Conservation (phyloP, 2,113 vertebrate species). For the Upupa epops region DNA sequence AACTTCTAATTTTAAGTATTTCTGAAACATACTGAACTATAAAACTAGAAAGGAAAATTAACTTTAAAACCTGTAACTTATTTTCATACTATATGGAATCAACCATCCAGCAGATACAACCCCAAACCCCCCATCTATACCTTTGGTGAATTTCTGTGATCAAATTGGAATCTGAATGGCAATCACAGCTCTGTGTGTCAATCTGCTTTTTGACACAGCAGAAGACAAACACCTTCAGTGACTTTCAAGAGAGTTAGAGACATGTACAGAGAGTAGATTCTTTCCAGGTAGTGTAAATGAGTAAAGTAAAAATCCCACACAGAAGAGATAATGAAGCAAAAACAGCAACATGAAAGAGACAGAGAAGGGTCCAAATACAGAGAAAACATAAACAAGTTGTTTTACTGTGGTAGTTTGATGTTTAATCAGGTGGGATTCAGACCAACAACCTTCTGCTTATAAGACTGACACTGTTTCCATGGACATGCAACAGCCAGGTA, state of each 20-base stretch:
- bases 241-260: neutral
- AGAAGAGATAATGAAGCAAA: neutral
- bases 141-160: neutral
- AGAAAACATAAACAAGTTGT: neutral
- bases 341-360: neutral
- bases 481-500: too few relatives aligned
- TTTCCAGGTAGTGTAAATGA: neutral
- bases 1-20: neutral
- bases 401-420: neutral
- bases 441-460: too few relatives aligned
- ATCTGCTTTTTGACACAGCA: neutral
- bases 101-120: fast-evolving
- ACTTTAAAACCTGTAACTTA: neutral
- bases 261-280: fast-evolving
- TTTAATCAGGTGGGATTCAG: too few relatives aligned
- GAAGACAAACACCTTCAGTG: neutral
- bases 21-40: neutral
- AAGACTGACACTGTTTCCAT: too few relatives aligned
- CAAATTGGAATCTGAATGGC: neutral
- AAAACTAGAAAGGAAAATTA: neutral
- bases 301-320: neutral
- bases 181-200: neutral
- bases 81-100: neutral
- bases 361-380: neutral
- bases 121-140: neutral